Percentiles rank a stretch among this genome's conserved stretches.
Evolutionary conservation across 2,888 invertebrate genomes (phyloP).

Genomic region (Ochlodes sylvanus): DNA sequence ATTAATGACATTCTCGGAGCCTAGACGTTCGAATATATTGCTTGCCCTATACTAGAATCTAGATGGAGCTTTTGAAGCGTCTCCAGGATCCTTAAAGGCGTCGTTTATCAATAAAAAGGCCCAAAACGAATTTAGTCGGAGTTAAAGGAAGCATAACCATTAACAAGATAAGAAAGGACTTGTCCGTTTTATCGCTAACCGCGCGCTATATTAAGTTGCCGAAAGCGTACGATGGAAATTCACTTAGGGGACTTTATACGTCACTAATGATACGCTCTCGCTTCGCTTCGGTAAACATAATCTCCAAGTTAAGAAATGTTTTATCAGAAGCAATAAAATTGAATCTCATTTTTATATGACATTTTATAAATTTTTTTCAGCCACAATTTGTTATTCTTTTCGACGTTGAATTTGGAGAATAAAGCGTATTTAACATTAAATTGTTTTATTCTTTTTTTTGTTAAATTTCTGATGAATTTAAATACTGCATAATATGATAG

Average conservation of each 20-base stretch:
- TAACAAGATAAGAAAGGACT: constrained; percentile 73
- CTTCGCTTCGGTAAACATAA: constrained; percentile 3
- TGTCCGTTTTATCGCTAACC: constrained; percentile 65
- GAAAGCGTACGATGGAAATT: constrained; percentile 65
- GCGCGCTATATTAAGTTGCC: constrained; percentile 67
- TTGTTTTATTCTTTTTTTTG: no score
- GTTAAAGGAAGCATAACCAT: constrained; percentile 68
- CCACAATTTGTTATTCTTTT: no score
- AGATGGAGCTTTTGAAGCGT: constrained; percentile 12
- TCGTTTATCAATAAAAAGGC: constrained; percentile 36
- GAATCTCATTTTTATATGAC: neutral
- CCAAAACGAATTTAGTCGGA: constrained; percentile 54
- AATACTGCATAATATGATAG: no score
- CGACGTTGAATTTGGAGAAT: no score
- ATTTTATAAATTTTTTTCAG: neutral
- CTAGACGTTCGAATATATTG: neutral
- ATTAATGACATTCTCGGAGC: neutral
- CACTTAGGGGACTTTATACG: constrained; percentile 49
- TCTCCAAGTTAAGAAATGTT: neutral
- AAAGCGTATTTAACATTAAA: no score
- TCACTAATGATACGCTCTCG: neutral
- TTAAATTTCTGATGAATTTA: no score
- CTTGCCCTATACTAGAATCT: neutral
- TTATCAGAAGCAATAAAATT: neutral
- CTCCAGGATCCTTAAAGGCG: constrained; percentile 8